Conservation (phyloP, 2,888 invertebrate species). For the Cabera pusaria region DNA sequence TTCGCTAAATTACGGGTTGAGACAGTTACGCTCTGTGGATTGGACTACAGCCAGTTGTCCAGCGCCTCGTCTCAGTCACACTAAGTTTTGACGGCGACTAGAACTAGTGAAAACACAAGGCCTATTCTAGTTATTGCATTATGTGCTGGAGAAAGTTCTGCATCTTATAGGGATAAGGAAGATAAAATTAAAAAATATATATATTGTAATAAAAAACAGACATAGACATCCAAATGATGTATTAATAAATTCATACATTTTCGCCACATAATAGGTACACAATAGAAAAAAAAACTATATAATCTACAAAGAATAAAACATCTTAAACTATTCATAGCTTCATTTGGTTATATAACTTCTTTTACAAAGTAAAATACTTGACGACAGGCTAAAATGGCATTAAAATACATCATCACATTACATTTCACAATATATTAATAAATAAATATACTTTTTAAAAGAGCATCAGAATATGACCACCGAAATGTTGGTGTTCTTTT, state of each 20-base stretch:
- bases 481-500: conserved; percentile 13
- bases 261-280: conserved; percentile 68
- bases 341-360: conserved; percentile 79
- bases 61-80: too few species aligned
- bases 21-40: too few species aligned
- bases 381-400: conserved; percentile 76
- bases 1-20: too few species aligned
- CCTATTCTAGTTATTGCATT: too few species aligned
- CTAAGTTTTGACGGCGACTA: too few species aligned
- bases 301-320: conserved; percentile 76
- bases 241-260: conserved; percentile 78
- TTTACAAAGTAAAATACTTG: conserved; percentile 66
- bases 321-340: conserved; percentile 72
- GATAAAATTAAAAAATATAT: not conserved
- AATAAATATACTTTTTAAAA: conserved; percentile 39
- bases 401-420: conserved; percentile 77
- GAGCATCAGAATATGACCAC: conserved; percentile 25
- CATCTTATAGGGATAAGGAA: too few species aligned
- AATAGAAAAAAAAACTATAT: conserved; percentile 72
- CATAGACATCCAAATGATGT: conserved; percentile 76
- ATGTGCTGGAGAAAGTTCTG: too few species aligned
- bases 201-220: conserved; percentile 36
- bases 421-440: conserved; percentile 58
- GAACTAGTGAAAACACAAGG: too few species aligned
- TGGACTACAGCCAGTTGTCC: too few species aligned